Evolutionary conservation across 1,140 invertebrate species (phyloP).

Genomic region (Caenorhabditis remanei): DNA sequence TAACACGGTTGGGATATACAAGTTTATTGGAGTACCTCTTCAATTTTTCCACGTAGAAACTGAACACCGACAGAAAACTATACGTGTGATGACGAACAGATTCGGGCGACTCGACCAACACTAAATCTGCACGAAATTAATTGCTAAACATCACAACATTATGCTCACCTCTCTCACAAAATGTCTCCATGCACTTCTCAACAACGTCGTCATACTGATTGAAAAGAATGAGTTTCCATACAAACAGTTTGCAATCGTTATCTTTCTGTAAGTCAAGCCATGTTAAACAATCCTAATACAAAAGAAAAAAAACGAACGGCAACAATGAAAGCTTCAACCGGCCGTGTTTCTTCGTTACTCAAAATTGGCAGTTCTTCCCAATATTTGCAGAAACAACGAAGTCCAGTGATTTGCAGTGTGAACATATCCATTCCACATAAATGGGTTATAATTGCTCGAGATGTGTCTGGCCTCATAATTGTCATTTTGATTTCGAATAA

Average conservation of each 20-base stretch:
- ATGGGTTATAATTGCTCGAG: constrained; percentile 10
- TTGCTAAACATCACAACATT: constrained; percentile 47
- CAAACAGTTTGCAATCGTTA: constrained; percentile 26
- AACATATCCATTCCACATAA: constrained; percentile 39
- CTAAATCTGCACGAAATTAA: constrained; percentile 55
- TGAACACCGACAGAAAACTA: constrained; percentile 25
- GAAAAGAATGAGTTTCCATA: constrained; percentile 32
- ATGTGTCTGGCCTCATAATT: not conserved
- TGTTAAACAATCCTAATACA: not conserved
- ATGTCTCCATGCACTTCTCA: constrained; percentile 58
- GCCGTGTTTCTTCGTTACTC: constrained; percentile 19
- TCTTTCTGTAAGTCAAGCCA: not conserved
- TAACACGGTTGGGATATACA: not conserved
- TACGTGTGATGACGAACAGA: constrained; percentile 17
- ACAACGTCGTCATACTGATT: constrained; percentile 58
- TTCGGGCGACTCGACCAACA: constrained; percentile 13
- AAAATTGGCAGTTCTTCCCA: constrained; percentile 42
- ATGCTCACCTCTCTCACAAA: constrained; percentile 54
- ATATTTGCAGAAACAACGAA: constrained; percentile 44
- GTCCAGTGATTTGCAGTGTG: constrained; percentile 35
- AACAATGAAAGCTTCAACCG: constrained; percentile 29
- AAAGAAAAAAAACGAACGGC: not conserved
- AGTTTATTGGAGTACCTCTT: not conserved
- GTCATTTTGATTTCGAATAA: constrained; percentile 1
- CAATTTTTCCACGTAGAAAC: constrained; percentile 33